Base-by-base conservation (phyloP, 2,113 vertebrate genomes). In the Nematolebias whitei region DNA sequence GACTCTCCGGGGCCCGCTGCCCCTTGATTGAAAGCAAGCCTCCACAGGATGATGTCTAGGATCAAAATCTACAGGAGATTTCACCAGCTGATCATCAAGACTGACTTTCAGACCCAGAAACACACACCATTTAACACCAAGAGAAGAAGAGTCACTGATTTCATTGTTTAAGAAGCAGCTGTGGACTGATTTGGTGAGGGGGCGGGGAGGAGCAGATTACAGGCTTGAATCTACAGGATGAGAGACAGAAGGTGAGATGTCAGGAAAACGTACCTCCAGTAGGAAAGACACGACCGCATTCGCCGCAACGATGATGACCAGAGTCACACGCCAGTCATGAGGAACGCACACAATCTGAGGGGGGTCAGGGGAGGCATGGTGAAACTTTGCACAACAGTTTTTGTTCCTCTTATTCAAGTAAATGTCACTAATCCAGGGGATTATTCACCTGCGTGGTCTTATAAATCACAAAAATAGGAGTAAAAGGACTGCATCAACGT, bases 31-130 rank as follows among this genome's bases (percentile, higher is more conserved):
- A 96, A 97, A 93, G 95, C 93, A 93, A 96, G 93, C 86, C 94
- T 98, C 97, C 96, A 94, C 92, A 98, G 94, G 95, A 96, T 85
- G 94, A 93, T 91, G 93, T 99, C 97, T 95, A 98, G 93, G 94
- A 98, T 93, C 94, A 98, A 84, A 91, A 93, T 96, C 98, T 99
- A 95, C 80, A 91, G 93, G 87, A 94, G 71, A 94, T 89, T 90
- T 92, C 85, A 91, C 80, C 92, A 85, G 79, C 78, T 55, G 69
- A 87, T 88, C 71, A 72, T 55, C 48, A 66, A n/a, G n/a, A n/a
- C n/a, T n/a, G n/a, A n/a, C 26, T 71, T 79, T 39, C 18, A 63
- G 68, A 54, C 78, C 76, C 23, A 74, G 57, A 76, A 66, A 52
- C 23, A 13, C 61, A 79, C 20, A 63, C 41, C 66, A 57, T 32